These are phyloP conservation scores for Cebus imitator DNA, from an alignment of 2,113 vertebrate species.

Conservation along the genomic window DNA sequence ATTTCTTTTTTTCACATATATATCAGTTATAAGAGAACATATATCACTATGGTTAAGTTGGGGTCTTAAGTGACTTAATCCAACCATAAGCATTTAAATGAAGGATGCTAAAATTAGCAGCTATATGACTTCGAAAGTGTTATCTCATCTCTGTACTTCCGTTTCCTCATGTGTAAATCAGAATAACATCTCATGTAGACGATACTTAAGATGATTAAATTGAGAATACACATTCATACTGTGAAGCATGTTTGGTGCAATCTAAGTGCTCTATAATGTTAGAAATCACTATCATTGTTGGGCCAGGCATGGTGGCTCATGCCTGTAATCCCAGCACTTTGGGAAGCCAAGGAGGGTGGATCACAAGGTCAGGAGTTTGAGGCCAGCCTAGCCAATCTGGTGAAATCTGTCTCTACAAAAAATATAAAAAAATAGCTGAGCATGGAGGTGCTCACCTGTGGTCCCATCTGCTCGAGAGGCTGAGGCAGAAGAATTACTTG, in stretches of 20 bases:
- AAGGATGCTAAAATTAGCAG: not conserved
- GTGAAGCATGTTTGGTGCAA: not conserved
- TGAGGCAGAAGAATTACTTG: too few species aligned
- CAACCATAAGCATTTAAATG: not conserved
- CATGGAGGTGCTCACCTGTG: too few species aligned
- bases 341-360: too few species aligned
- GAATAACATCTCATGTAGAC: not conserved
- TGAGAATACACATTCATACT: not conserved
- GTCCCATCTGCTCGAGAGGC: too few species aligned
- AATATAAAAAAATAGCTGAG: too few species aligned
- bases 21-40: not conserved
- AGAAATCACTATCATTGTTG: not conserved
- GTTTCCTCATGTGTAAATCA: not conserved
- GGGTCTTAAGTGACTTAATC: not conserved
- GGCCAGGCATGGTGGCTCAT: too few species aligned
- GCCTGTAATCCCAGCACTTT: too few species aligned
- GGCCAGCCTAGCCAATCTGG: too few species aligned
- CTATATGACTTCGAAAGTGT: not conserved
- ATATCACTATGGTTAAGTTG: not conserved
- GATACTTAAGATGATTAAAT: not conserved
- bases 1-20: not conserved
- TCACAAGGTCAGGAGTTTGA: too few species aligned
- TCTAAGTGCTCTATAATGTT: not conserved
- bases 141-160: not conserved
- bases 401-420: too few species aligned